phyloP scores from a whole-genome alignment of 2,888 invertebrate species.

The Eledone cirrhosa region DNA sequence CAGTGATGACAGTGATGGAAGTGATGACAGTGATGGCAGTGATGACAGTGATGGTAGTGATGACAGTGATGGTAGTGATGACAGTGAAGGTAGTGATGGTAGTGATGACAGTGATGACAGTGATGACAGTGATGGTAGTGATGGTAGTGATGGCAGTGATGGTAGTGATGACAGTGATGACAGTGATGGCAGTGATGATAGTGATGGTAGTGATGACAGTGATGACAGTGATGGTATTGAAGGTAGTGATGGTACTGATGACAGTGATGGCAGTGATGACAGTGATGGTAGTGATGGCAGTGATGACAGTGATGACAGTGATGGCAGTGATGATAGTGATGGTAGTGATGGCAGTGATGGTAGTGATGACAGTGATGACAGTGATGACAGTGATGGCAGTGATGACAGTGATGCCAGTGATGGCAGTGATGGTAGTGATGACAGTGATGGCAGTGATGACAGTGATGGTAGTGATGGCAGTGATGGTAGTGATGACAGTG shows the following conservation, averaged over 20 bases:
- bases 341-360: background rate
- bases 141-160: slow-evolving; percentile 8
- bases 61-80: too few species aligned
- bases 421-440: slow-evolving; percentile 9
- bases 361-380: slow-evolving; percentile 6
- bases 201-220: slow-evolving; percentile 13
- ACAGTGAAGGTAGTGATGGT: too few species aligned
- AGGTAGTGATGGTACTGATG: too few species aligned
- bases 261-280: slow-evolving; percentile 9
- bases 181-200: slow-evolving; percentile 21
- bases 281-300: slow-evolving; percentile 17
- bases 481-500: background rate
- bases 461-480: slow-evolving; percentile 7
- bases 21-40: too few species aligned
- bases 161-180: slow-evolving; percentile 12
- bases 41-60: background rate
- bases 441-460: slow-evolving; percentile 18
- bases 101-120: slow-evolving; percentile 23
- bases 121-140: slow-evolving; percentile 12
- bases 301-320: slow-evolving; percentile 18
- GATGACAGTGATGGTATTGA: too few species aligned
- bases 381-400: slow-evolving; percentile 3
- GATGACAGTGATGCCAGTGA: slow-evolving; percentile 12
- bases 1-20: too few species aligned
- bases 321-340: slow-evolving; percentile 18